Base-by-base conservation (phyloP, 2,888 invertebrate species). In the Taphrorychus bicolor region DNA sequence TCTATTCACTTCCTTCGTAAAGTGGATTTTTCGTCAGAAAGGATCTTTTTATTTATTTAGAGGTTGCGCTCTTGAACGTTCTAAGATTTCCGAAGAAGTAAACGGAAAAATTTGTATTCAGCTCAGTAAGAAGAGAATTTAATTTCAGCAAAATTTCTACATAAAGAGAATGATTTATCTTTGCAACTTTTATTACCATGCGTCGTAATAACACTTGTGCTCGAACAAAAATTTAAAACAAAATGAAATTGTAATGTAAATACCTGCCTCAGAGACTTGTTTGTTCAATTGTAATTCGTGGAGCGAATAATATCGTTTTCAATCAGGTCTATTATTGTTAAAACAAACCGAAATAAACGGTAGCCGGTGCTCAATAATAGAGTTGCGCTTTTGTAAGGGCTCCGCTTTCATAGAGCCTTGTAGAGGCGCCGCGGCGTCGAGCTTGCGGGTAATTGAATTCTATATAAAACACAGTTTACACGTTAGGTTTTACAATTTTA, bases 391-490 rank as follows among this genome's bases (percentile, higher is more conserved):
- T 32, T 32, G 11, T 32, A n/a, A n/a, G 11, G 19, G 52, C 22
- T 52, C 19, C 32, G 5, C 7, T 32, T 32, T 11, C 32, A 7
- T 5, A 11, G 7, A 11, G 7, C 11, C 32, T 14, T 14, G 45
- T 45, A n/a, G 45, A 45, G 16, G 45, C 45, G 16, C 32, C 32
- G 32, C 7, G 32, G 7, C 45, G 14, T 17, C 14, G 45, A 45
- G 45, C 45, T 5, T 45, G 18, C n/a, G 14, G 45, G n/a, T 45
- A 45, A 45, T 45, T 45, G 45, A 45, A 45, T 45, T 45, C 18
- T 14, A 14, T 11, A 45, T 17, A 45, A 45, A 17, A 45, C 14
- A 18, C 14, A 14, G 45, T 5, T 45, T 45, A n/a, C 16, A 14
- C 45, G 14, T 32, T 32, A 7, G 32, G 32, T 11, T 32, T 11